Conservation (phyloP, 1,140 invertebrate genomes). For the Orussus abietinus region DNA sequence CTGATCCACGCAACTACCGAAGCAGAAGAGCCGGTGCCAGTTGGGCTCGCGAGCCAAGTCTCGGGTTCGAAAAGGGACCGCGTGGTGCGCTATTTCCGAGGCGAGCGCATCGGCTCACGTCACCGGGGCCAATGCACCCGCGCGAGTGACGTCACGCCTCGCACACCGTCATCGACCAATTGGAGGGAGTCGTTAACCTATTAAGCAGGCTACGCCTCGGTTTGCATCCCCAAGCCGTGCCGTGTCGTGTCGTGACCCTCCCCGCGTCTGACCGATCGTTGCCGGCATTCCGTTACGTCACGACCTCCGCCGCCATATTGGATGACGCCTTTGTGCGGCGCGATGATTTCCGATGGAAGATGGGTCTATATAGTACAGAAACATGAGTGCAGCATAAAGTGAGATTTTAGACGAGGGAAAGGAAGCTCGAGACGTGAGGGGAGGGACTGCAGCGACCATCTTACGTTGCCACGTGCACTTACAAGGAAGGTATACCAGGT, state of each 20-base stretch:
- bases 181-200: slow-evolving; percentile 46
- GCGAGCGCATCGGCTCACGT: slow-evolving; percentile 49
- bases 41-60: slow-evolving; percentile 13
- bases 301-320: too few relatives aligned
- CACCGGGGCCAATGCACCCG: slow-evolving; percentile 28
- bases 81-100: slow-evolving; percentile 37
- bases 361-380: too few relatives aligned
- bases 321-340: too few relatives aligned
- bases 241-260: slow-evolving; percentile 29
- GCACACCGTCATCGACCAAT: slow-evolving; percentile 50
- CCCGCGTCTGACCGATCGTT: slow-evolving; percentile 13
- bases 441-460: too few relatives aligned
- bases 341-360: too few relatives aligned
- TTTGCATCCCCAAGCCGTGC: slow-evolving; percentile 20
- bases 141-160: neutral
- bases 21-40: slow-evolving; percentile 13
- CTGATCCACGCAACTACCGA: too few relatives aligned
- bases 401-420: too few relatives aligned
- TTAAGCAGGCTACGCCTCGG: slow-evolving; percentile 35
- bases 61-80: slow-evolving; percentile 24
- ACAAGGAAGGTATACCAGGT: too few relatives aligned
- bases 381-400: too few relatives aligned
- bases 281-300: too few relatives aligned
- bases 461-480: too few relatives aligned
- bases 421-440: too few relatives aligned